Base-by-base conservation (phyloP, 1,140 invertebrate genomes). In the Bilobella aurantiaca region DNA sequence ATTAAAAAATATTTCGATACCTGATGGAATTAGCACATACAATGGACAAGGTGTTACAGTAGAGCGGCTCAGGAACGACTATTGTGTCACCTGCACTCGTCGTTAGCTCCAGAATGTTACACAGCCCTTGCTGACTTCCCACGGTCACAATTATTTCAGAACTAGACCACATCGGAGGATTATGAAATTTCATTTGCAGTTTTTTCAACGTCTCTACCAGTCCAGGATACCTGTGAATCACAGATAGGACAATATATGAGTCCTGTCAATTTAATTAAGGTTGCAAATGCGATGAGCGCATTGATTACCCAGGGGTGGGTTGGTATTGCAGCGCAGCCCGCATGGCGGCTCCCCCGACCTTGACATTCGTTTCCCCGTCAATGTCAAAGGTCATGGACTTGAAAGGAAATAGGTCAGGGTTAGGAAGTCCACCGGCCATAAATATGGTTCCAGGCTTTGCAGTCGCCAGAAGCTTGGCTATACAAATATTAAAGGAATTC, bases 381-480 rank as follows among this genome's bases (percentile, higher is more conserved):
- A 87, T 75, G 64, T 80, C 81, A 2, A 90, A 73, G n/a, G 81
- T 77, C 1, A 87, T 81, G 32, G 82, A 81, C 65, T 81, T 77
- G 74, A 88, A 88, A 0, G 89, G 89, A 74, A 90, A 90, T 1
- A 87, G 82, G 23, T 81, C 76, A 62, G 87, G 84, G 72, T 90
- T 90, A 1, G 89, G 88, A 81, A 88, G 84, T 1, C 88, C 88
- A 65, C 88, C 85, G 0, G 87, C 88, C 64, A 91, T 77, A 1
- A 86, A 88, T 16, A 66, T 53, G 5, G 49, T 53, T 14, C 49
- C 49, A 12, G 49, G 49, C 23, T 53, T 53, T 5, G 49, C 8
- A 8, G 21, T 23, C 5, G 14, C 25, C 49, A 12, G 5, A 8
- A 53, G 49, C 49, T 53, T 53, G 14, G 49, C 49, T 53, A 23